These are phyloP conservation scores for Schizaphis graminum DNA, from an alignment of 2,888 invertebrate genomes.

Conservation along the genomic window DNA sequence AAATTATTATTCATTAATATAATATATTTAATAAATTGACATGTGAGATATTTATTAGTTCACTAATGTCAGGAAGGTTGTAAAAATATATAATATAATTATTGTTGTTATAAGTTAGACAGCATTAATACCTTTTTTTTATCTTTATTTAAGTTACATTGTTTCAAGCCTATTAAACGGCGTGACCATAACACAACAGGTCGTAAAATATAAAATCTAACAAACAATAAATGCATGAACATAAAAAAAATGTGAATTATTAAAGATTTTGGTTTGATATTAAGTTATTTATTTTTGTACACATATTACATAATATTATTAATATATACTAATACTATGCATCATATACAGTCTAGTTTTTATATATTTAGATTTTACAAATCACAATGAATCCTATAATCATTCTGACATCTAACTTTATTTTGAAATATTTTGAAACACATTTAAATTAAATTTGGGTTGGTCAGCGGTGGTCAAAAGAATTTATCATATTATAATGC, in stretches of 20 bases:
- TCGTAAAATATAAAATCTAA: background rate
- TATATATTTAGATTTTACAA: background rate
- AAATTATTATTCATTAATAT: background rate
- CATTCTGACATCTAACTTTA: background rate
- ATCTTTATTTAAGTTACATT: background rate
- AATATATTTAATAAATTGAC: background rate
- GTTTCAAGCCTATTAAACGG: background rate
- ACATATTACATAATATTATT: background rate
- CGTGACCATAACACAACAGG: background rate
- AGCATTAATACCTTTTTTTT: background rate
- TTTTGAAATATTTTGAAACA: background rate
- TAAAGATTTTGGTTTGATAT: background rate
- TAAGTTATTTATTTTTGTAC: background rate
- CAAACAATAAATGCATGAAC: background rate
- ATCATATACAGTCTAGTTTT: background rate
- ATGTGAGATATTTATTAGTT: background rate
- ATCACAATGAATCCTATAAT: background rate
- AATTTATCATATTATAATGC: background rate
- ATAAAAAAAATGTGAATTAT: background rate
- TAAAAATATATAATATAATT: conserved; percentile 15
- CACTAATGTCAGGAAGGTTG: conserved; percentile 7
- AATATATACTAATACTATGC: no score
- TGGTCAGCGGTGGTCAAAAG: background rate
- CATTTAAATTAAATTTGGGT: background rate
- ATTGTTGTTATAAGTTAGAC: background rate